These are phyloP conservation scores for Drosophila pseudoobscura DNA, from an alignment of 1,140 invertebrate genomes.

Conservation along the genomic window DNA sequence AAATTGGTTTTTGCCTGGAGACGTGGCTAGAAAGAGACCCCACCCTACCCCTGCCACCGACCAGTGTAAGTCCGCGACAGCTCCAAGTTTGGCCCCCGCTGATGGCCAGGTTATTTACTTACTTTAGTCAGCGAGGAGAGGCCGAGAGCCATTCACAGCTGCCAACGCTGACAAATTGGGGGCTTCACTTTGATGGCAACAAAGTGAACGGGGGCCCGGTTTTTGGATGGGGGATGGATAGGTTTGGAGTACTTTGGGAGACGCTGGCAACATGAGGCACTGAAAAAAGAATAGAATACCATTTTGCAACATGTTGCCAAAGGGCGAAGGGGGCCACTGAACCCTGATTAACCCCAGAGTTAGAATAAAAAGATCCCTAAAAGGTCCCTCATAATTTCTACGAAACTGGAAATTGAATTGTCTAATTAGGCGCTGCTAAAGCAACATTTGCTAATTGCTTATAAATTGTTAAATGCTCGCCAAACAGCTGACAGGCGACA, in stretches of 20 bases:
- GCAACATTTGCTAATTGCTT: conserved; percentile 68
- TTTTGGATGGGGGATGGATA: no score
- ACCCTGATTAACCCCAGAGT: conserved; percentile 14
- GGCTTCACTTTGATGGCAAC: conserved; percentile 28
- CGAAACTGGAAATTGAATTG: conserved; percentile 41
- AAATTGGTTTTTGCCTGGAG: conserved; percentile 54
- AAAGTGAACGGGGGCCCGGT: not conserved
- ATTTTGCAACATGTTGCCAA: conserved; percentile 15
- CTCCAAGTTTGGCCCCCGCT: conserved; percentile 23
- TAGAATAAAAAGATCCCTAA: conserved; percentile 12
- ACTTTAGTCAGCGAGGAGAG: conserved; percentile 18
- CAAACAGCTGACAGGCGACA: conserved; percentile 54
- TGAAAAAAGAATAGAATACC: not conserved
- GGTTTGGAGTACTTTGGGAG: no score
- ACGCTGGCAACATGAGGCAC: not conserved
- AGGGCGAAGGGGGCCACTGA: not conserved
- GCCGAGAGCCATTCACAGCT: conserved; percentile 17
- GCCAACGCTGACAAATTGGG: conserved; percentile 35
- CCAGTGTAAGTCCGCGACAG: not conserved
- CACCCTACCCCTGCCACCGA: not conserved
- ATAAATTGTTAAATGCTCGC: conserved; percentile 70
- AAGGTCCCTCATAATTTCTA: conserved; percentile 35
- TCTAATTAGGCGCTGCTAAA: conserved; percentile 54
- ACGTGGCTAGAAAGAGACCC: not conserved
- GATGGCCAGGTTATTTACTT: conserved; percentile 48